phyloP scores from a whole-genome alignment of 23 tunicate genomes.

The Clavelina lepadiformis region DNA sequence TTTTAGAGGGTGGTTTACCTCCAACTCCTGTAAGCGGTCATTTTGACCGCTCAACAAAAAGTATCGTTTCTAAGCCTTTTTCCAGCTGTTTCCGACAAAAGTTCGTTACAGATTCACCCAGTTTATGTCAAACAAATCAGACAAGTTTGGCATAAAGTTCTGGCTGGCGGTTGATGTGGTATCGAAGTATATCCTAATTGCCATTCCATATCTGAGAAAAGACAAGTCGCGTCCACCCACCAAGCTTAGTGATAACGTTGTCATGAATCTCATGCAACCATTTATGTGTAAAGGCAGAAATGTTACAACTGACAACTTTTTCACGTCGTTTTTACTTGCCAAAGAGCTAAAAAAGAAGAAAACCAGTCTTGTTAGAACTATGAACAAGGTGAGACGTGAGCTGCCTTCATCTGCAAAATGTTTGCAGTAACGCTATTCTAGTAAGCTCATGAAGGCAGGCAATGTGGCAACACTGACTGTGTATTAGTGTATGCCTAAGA shows the following conservation, averaged over 20 bases:
- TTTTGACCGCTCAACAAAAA: no score
- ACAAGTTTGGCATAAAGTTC: slow-evolving; percentile 14
- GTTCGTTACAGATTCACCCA: slow-evolving; percentile 5
- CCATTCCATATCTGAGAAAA: slow-evolving; percentile 7
- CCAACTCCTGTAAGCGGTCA: no score
- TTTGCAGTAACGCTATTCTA: slow-evolving; percentile 15
- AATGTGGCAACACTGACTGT: slow-evolving; percentile 16
- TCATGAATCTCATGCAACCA: slow-evolving; percentile 6
- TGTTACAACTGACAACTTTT: slow-evolving; percentile 7
- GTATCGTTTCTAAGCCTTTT: no score
- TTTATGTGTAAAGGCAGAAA: slow-evolving; percentile 4
- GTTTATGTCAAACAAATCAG: slow-evolving; percentile 16
- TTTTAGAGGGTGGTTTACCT: no score
- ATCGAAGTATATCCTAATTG: slow-evolving; percentile 5
- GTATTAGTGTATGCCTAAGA: slow-evolving; percentile 12
- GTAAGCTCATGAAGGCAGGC: slow-evolving; percentile 23
- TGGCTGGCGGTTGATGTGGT: slow-evolving; percentile 5
- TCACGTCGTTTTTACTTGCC: slow-evolving; percentile 5
- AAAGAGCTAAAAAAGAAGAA: slow-evolving; percentile 14
- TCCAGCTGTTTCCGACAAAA: slow-evolving; percentile 16
- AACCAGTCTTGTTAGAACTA: slow-evolving; percentile 9
- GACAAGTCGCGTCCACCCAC: neutral
- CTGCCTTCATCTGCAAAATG: slow-evolving; percentile 23
- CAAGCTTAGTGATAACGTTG: slow-evolving; percentile 10
- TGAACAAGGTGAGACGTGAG: slow-evolving; percentile 21